Evolutionary conservation across 1,140 invertebrate genomes (phyloP), one percentile per base, ranked within the genome.

Genomic region (Halyomorpha halys): DNA sequence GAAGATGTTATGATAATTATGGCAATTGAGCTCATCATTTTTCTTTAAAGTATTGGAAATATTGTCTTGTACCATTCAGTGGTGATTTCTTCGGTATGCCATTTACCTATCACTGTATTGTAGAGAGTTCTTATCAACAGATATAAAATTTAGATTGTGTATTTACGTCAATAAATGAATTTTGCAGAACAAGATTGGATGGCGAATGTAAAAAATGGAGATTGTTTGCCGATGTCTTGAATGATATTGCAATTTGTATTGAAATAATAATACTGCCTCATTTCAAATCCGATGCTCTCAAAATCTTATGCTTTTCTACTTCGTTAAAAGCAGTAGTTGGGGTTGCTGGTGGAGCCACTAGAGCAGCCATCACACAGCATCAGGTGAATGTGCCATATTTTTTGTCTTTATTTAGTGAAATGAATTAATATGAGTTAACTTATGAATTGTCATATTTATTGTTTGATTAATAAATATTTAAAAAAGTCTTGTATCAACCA

Each of bases 131-230:
- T 39, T 11, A 39, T 39, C 4, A 11, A 6, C 1, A 13, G 13
- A 39, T 39, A 13, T 39, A 39, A 39, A 39, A 6, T 6, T 13
- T 11, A 6, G 11, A 39, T 13, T 39, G 13, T 8, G 11, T 13
- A 11, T 39, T 39, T 39, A 39, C 34, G 1, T 39, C 13, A 13
- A 11, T 39, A 3, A 39, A 39, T 39, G 34, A 13, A 39, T 39
- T 66, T 65, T 61, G 51, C 18, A 91, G 89, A 47, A 82, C 81
- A 21, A 79, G 83, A 65, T 76, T 95, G 49, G 87, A 93, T 76
- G 78, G 83, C 8, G 85, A 95, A 71, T 91, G 90, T 70, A 97
- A 97, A 75, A 86, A 89, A 73, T 97, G 93, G 93, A 82, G 94
- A 54, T 74, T 98, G n/a, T 89, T 94, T 76, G 96, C 96, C 39